A percentile compares a stretch with the other conserved stretches of the same genome.
phyloP scores from a whole-genome alignment of 2,113 vertebrate genomes.

The Lepus americanus region DNA sequence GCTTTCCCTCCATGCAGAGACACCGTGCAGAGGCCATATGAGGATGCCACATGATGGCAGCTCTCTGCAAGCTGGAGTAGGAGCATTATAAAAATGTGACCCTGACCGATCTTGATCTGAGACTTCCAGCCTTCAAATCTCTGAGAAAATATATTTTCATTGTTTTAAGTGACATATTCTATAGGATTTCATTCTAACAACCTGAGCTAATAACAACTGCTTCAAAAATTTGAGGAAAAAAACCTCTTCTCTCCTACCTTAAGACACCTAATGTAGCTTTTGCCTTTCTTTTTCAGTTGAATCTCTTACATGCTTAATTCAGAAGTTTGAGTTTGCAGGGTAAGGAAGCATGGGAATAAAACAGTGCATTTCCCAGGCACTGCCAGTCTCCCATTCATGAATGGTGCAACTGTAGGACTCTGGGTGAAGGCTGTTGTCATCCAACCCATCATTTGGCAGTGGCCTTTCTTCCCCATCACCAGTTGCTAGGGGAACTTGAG shows the following conservation, averaged over 20 bases:
- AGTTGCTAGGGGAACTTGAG: slow-evolving; percentile 62
- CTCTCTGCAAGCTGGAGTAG: neutral
- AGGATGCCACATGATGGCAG: fast-evolving
- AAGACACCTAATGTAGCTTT: neutral
- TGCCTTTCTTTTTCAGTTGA: neutral
- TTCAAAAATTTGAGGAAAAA: neutral
- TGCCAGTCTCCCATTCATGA: neutral
- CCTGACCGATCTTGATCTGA: neutral
- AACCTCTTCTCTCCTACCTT: fast-evolving
- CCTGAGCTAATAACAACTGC: neutral
- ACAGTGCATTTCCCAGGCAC: neutral
- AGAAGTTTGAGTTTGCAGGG: neutral
- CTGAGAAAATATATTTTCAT: neutral
- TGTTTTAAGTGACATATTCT: neutral
- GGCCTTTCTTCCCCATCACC: slow-evolving; percentile 18
- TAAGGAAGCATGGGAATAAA: neutral
- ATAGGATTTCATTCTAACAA: neutral
- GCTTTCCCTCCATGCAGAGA: neutral
- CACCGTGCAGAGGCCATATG: neutral
- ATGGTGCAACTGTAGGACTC: neutral
- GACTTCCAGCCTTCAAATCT: neutral
- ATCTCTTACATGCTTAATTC: neutral
- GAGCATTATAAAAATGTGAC: neutral
- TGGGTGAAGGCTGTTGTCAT: neutral
- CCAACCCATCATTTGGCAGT: slow-evolving; percentile 42